Conservation (phyloP, 1,140 invertebrate species). For the Lithobius niger region DNA sequence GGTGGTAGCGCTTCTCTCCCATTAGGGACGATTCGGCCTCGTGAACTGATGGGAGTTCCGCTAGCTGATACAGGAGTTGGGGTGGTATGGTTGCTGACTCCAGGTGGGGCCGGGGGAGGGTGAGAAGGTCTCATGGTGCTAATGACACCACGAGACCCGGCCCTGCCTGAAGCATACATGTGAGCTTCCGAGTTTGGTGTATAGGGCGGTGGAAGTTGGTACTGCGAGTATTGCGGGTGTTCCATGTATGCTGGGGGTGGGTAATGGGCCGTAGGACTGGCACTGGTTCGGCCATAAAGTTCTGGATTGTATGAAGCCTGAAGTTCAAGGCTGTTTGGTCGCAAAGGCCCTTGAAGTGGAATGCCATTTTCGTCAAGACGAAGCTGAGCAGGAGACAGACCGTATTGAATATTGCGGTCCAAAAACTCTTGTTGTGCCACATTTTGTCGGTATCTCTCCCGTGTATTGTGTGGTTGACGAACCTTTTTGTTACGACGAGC, state of each 20-base stretch:
- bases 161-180: not conserved
- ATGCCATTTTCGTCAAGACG: not conserved
- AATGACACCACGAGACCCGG: not conserved
- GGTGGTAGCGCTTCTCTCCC: slow-evolving; percentile 63
- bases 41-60: not conserved
- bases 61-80: slow-evolving; percentile 7
- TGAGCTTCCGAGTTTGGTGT: slow-evolving; percentile 11
- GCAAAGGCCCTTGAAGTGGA: slow-evolving; percentile 38
- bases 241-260: slow-evolving; percentile 22
- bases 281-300: slow-evolving; percentile 11
- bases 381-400: not conserved
- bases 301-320: slow-evolving; percentile 29
- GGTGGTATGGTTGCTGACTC: slow-evolving; percentile 19
- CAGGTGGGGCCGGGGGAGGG: slow-evolving; percentile 70
- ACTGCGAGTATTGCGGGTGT: slow-evolving; percentile 19
- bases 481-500: slow-evolving; percentile 64
- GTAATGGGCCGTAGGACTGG: slow-evolving; percentile 23
- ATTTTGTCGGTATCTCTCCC: slow-evolving; percentile 65
- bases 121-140: slow-evolving; percentile 48
- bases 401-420: slow-evolving; percentile 7
- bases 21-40: not conserved
- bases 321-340: slow-evolving; percentile 63
- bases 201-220: slow-evolving; percentile 16
- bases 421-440: slow-evolving; percentile 39
- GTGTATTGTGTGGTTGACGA: slow-evolving; percentile 68